phyloP scores from a whole-genome alignment of 1,140 invertebrate genomes.

The Paramacrobiotus metropolitanus region DNA sequence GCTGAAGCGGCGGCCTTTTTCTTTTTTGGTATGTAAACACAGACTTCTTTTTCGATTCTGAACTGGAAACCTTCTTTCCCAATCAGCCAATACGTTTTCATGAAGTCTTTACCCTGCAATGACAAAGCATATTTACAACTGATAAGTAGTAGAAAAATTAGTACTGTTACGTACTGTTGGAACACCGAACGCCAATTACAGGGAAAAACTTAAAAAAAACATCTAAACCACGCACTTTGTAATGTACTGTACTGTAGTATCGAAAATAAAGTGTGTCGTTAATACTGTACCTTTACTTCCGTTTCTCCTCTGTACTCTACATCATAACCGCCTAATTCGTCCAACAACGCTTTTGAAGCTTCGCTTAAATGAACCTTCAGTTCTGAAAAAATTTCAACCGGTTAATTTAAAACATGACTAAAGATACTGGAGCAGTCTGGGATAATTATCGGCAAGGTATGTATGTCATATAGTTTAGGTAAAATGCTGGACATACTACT shows the following conservation, averaged over 20 bases:
- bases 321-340: conserved; percentile 47
- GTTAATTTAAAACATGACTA: too few species aligned
- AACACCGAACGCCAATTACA: too few species aligned
- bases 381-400: conserved; percentile 27
- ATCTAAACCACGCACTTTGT: too few species aligned
- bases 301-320: conserved; percentile 53
- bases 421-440: too few species aligned
- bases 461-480: too few species aligned
- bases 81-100: conserved; percentile 23
- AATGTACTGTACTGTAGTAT: too few species aligned
- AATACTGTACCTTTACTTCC: conserved; percentile 37
- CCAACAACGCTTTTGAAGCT: conserved; percentile 45
- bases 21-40: conserved; percentile 1
- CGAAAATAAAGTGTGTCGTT: too few species aligned
- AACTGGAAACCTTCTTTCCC: conserved; percentile 37
- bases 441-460: too few species aligned
- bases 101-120: conserved; percentile 20
- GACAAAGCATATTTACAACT: not conserved
- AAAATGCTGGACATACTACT: too few species aligned
- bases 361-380: conserved; percentile 57
- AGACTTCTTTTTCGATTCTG: conserved; percentile 1
- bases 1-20: not conserved
- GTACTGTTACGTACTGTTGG: too few species aligned
- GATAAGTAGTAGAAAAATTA: not conserved
- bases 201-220: too few species aligned